Percentiles rank a stretch among this genome's conserved stretches.
Conservation (phyloP, 2,888 invertebrate genomes). For the Biston betularia region DNA sequence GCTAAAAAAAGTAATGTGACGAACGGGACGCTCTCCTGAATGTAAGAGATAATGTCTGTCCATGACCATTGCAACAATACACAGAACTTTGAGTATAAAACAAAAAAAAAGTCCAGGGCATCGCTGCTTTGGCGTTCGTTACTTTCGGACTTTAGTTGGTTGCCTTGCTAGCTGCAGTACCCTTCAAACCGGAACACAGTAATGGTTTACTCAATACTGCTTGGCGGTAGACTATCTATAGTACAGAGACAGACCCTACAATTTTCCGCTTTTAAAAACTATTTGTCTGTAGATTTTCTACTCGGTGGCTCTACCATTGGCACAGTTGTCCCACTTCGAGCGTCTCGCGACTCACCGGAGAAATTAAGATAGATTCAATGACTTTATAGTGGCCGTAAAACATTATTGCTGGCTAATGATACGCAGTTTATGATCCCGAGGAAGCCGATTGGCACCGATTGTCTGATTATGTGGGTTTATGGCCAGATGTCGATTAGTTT, state of each 20-base stretch:
- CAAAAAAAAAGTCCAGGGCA: no score
- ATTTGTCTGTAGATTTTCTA: background rate
- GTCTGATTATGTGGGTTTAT: constrained; percentile 14
- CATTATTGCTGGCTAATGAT: constrained; percentile 27
- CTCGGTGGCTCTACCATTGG: background rate
- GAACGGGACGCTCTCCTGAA: no score
- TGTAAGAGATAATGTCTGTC: no score
- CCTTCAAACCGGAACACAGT: no score
- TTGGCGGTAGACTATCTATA: background rate
- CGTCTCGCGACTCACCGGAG: constrained; percentile 23
- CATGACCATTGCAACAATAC: no score
- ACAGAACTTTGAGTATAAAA: no score
- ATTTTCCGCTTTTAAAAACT: background rate
- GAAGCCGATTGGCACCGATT: constrained; percentile 18
- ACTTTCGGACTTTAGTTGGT: no score
- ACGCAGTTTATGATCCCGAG: constrained; percentile 26
- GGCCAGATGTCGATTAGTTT: constrained; percentile 8
- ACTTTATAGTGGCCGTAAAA: constrained; percentile 29
- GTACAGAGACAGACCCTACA: background rate
- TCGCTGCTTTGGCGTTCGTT: no score
- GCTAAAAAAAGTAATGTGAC: no score
- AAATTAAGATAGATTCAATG: constrained; percentile 36
- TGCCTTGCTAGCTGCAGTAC: no score
- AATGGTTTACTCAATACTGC: no score
- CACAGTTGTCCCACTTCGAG: constrained; percentile 36